Evolutionary conservation across 2,113 vertebrate genomes (phyloP).

Genomic region (Porphyrio hochstetteri): DNA sequence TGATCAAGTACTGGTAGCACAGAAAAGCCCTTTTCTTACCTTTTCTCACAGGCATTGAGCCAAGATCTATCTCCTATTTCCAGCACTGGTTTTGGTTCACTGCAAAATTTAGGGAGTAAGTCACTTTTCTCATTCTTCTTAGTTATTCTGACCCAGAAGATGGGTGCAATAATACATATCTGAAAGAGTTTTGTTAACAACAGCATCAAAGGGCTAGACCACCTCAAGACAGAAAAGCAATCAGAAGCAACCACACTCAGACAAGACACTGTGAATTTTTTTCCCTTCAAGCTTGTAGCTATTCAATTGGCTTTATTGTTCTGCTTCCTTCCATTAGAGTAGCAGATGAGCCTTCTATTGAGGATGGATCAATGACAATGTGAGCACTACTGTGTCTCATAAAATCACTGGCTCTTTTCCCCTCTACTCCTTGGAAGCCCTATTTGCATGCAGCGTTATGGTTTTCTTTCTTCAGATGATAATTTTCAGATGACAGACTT

Average conservation of each 20-base stretch:
- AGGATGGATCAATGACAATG: not conserved
- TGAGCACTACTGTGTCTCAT: not conserved
- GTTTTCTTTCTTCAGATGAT: not conserved
- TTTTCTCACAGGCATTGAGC: not conserved
- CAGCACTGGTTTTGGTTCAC: not conserved
- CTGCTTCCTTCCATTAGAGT: not conserved
- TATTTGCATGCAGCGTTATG: not conserved
- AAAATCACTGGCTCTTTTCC: not conserved
- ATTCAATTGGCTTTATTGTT: not conserved
- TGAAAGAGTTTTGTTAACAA: not conserved
- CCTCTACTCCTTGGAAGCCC: not conserved
- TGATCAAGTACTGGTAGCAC: not conserved
- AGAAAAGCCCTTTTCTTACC: not conserved
- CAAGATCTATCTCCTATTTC: not conserved
- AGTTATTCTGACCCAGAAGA: not conserved
- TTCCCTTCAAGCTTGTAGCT: not conserved
- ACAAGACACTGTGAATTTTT: slow-evolving; percentile 11
- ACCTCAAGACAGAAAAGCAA: slow-evolving; percentile 1
- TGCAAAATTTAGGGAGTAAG: not conserved
- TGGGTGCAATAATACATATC: not conserved
- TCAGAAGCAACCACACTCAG: slow-evolving; percentile 51
- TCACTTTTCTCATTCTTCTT: not conserved
- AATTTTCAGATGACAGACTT: not conserved
- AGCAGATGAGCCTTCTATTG: not conserved
- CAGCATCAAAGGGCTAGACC: not conserved